Percentiles rank a stretch among this genome's conserved stretches.
phyloP scores from a whole-genome alignment of 1,140 invertebrate species.

The Philaenus spumarius region DNA sequence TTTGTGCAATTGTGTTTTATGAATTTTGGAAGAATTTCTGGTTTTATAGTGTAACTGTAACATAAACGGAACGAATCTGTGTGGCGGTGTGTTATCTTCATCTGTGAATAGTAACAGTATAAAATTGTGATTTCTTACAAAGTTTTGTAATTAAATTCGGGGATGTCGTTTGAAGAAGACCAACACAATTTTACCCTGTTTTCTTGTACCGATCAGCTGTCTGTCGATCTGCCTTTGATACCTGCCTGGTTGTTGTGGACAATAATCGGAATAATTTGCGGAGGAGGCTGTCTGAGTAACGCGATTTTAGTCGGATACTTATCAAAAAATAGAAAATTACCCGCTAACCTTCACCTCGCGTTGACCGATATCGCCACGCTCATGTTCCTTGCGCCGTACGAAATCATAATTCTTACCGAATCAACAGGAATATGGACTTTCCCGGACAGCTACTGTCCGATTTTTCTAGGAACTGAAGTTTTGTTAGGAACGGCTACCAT shows the following conservation, averaged over 20 bases:
- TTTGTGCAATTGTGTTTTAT: no score
- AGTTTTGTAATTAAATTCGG: no score
- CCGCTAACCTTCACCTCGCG: not conserved
- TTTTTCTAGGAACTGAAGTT: constrained; percentile 8
- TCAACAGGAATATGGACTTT: constrained; percentile 7
- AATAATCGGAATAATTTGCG: not conserved
- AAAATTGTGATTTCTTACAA: no score
- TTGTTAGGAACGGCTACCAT: constrained; percentile 1
- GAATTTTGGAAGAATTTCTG: no score
- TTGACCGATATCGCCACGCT: constrained; percentile 5
- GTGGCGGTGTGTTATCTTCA: no score
- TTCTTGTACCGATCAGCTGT: no score
- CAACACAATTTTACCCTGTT: no score
- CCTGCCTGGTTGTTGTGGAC: constrained; percentile 7
- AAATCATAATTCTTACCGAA: constrained; percentile 10
- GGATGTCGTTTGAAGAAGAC: no score
- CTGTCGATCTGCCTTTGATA: not conserved
- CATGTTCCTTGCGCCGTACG: constrained; percentile 12
- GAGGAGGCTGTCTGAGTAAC: constrained; percentile 1
- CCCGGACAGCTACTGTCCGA: not conserved
- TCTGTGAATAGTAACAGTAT: no score
- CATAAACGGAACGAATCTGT: no score
- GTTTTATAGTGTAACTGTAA: no score
- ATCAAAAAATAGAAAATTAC: constrained; percentile 1
- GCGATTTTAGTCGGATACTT: not conserved